Evolutionary conservation across 2,113 vertebrate species (phyloP).

Genomic region (Lathamus discolor): DNA sequence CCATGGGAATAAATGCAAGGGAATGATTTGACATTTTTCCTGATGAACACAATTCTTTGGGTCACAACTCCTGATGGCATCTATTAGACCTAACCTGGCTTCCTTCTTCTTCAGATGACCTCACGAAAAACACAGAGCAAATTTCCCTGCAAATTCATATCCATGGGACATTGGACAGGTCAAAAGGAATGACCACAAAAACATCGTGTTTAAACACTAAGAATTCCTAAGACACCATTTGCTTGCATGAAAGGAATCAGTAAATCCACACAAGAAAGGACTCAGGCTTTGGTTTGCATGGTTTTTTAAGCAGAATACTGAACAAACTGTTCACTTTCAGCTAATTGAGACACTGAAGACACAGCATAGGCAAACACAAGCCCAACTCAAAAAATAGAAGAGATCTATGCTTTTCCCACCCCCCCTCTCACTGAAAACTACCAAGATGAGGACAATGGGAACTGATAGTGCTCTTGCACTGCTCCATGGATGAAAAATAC

Average conservation of each 20-base stretch:
- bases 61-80: not conserved
- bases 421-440: not conserved
- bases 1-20: not conserved
- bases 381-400: not conserved
- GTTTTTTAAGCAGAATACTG: not conserved
- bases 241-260: not conserved
- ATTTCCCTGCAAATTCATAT: not conserved
- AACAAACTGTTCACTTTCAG: not conserved
- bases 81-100: not conserved
- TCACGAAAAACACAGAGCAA: not conserved
- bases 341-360: not conserved
- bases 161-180: not conserved
- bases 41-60: not conserved
- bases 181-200: not conserved
- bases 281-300: not conserved
- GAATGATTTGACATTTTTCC: not conserved
- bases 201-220: fast-evolving
- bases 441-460: not conserved
- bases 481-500: not conserved
- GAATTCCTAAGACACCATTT: not conserved
- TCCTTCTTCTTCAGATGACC: not conserved
- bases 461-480: not conserved
- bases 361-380: not conserved
- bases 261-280: not conserved
- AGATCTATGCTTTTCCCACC: not conserved